A percentile compares a stretch with the other conserved stretches of the same genome.
These are phyloP conservation scores for Sipha maydis DNA, from an alignment of 2,888 invertebrate genomes.

Conservation along the genomic window DNA sequence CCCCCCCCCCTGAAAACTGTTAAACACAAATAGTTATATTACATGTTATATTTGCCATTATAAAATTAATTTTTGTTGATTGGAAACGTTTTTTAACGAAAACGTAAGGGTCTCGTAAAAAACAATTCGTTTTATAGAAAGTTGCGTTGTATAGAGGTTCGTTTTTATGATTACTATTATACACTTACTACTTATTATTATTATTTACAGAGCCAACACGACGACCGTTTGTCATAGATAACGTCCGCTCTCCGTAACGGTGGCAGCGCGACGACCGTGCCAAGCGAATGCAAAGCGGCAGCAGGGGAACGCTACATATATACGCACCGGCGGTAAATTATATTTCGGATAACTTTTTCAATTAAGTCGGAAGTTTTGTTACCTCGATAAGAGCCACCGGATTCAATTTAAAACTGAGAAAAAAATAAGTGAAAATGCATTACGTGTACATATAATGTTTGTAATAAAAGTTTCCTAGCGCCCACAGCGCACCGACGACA, in stretches of 20 bases:
- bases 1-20: no score
- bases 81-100: no score
- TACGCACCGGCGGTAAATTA: conserved; percentile 4
- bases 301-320: not conserved
- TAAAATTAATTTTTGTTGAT: no score
- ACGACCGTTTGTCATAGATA: conserved; percentile 20
- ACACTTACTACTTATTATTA: no score
- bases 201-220: not conserved
- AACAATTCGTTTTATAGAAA: no score
- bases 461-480: conserved; percentile 37
- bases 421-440: conserved; percentile 37
- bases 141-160: no score
- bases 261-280: not conserved
- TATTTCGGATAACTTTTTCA: conserved; percentile 53
- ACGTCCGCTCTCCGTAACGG: not conserved
- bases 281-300: conserved; percentile 17
- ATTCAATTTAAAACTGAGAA: conserved; percentile 52
- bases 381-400: conserved; percentile 35
- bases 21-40: no score
- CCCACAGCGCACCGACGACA: not conserved
- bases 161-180: not conserved
- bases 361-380: conserved; percentile 55
- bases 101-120: no score
- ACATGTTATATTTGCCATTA: no score
- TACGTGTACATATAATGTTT: conserved; percentile 12